Evolutionary conservation across 92 coral and sea anemone genomes (phyloP).

Genomic region (Palythoa heliodiscus): DNA sequence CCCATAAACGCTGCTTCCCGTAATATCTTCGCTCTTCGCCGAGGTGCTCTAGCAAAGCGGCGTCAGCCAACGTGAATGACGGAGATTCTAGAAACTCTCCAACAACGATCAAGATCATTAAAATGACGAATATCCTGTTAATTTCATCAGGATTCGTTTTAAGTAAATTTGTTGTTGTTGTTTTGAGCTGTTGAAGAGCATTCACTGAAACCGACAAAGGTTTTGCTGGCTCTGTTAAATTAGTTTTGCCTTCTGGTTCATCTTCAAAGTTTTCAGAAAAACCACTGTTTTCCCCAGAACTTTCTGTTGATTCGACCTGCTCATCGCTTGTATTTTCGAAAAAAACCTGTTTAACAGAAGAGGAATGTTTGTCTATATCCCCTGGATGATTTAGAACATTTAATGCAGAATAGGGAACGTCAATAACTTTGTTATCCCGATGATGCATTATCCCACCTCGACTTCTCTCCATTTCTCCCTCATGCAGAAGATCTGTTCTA

Average conservation of each 20-base stretch:
- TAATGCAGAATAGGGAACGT: conserved; percentile 5
- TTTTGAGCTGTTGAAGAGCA: conserved; percentile 28
- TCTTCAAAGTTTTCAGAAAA: background rate
- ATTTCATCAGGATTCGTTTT: conserved; percentile 82
- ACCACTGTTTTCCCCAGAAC: conserved; percentile 41
- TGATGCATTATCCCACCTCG: conserved; percentile 23
- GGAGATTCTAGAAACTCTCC: conserved; percentile 98
- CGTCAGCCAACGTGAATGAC: conserved; percentile 89
- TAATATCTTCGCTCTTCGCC: conserved; percentile 94
- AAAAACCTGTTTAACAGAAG: background rate
- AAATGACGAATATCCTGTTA: conserved; percentile 80
- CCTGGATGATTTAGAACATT: background rate
- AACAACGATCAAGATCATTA: conserved; percentile 86
- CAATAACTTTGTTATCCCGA: background rate
- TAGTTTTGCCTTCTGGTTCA: background rate
- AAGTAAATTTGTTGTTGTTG: conserved; percentile 72
- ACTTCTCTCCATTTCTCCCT: conserved; percentile 8
- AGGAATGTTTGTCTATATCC: background rate
- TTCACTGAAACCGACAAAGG: background rate
- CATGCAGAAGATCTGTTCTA: conserved; percentile 21
- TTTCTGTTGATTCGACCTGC: background rate
- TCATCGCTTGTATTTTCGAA: background rate
- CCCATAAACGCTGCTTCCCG: conserved; percentile 98
- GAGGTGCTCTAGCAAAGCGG: conserved; percentile 81
- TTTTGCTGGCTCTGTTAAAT: background rate